Evolutionary conservation across 2,113 vertebrate genomes (phyloP).

Genomic region (Megatriorchis doriae): DNA sequence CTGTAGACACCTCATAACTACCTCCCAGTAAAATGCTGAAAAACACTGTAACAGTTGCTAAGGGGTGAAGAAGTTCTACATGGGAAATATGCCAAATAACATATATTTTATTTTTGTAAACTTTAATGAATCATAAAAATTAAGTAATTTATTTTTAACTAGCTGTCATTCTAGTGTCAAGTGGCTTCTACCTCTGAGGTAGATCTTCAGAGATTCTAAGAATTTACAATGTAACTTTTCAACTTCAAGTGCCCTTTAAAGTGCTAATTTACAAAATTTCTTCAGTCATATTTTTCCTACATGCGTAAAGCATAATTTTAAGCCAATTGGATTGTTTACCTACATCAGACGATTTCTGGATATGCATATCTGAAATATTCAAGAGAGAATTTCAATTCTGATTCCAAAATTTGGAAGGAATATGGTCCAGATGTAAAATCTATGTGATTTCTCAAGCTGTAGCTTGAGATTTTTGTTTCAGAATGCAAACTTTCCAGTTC

Average conservation of each 20-base stretch:
- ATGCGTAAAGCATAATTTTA: background rate
- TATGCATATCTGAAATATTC: background rate
- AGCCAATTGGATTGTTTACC: background rate
- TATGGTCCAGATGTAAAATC: background rate
- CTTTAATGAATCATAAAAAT: background rate
- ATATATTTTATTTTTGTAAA: background rate
- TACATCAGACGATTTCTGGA: background rate
- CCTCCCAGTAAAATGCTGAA: background rate
- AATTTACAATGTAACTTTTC: background rate
- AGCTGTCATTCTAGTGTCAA: background rate
- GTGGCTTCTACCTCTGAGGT: background rate
- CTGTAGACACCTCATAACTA: background rate
- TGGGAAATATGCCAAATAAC: background rate
- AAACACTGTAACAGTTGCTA: background rate
- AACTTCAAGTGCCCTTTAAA: background rate
- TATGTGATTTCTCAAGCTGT: background rate
- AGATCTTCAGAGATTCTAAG: background rate
- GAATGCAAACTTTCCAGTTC: background rate
- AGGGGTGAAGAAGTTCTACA: background rate
- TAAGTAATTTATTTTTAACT: background rate
- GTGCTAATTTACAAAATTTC: background rate
- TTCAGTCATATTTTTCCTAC: background rate
- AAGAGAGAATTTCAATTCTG: background rate
- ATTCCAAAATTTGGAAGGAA: background rate
- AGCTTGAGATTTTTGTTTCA: background rate